Percentiles rank a stretch among this genome's conserved stretches.
phyloP scores from a whole-genome alignment of 2,888 invertebrate species.

The Scaeva pyrastri region DNA sequence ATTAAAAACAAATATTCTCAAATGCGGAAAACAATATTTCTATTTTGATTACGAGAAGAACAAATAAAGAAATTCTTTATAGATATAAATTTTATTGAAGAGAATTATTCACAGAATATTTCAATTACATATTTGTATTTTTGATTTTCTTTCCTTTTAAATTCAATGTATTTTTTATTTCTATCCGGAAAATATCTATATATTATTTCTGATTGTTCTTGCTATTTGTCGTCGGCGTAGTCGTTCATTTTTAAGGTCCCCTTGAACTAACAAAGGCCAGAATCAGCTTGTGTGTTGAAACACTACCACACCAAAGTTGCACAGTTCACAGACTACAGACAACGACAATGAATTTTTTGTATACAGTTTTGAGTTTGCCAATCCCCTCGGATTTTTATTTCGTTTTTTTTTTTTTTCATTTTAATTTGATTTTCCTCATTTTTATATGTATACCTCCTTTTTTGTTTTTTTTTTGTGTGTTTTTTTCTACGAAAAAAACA shows the following conservation, averaged over 20 bases:
- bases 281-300: constrained; percentile 7
- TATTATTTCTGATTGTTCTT: neutral
- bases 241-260: constrained; percentile 45
- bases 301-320: neutral
- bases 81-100: constrained; percentile 6
- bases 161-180: constrained; percentile 16
- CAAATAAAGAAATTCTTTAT: neutral
- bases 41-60: neutral
- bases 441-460: constrained; percentile 33
- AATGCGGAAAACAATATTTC: constrained; percentile 26
- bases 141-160: neutral
- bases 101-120: constrained; percentile 25
- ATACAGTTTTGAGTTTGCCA: constrained; percentile 47
- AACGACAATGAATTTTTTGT: constrained; percentile 33
- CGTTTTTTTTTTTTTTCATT: constrained; percentile 6
- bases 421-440: constrained; percentile 68
- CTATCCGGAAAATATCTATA: constrained; percentile 22
- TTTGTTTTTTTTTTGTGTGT: no score
- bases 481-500: constrained; percentile 32
- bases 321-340: constrained; percentile 17
- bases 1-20: neutral
- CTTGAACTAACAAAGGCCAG: constrained; percentile 59
- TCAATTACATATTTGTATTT: neutral
- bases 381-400: constrained; percentile 11
- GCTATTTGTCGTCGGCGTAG: constrained; percentile 6